Evolutionary conservation across 2,113 vertebrate genomes (phyloP).

Genomic region (Elgaria multicarinata): DNA sequence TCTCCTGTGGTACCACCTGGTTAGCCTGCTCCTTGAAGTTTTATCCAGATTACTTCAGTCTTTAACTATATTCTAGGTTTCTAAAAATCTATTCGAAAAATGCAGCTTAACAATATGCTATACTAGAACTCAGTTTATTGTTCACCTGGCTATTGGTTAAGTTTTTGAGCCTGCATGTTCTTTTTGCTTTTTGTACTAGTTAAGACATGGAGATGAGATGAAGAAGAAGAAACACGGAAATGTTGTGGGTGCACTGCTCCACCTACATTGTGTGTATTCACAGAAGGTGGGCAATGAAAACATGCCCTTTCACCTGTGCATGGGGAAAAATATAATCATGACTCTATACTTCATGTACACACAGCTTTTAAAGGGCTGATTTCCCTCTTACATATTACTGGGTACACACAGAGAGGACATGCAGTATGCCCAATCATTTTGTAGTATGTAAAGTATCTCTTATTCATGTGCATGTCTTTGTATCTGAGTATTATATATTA

Average conservation of each 20-base stretch:
- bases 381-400: not conserved
- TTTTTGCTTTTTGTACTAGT: not conserved
- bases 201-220: not conserved
- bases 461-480: not conserved
- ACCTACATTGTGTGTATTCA: not conserved
- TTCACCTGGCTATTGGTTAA: not conserved
- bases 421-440: not conserved
- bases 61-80: conserved; percentile 13
- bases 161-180: not conserved
- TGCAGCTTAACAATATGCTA: not conserved
- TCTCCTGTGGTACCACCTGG: not conserved
- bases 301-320: not conserved
- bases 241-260: not conserved
- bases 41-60: not conserved
- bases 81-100: not conserved
- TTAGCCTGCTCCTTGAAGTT: conserved; percentile 10
- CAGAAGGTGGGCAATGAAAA: too few relatives aligned
- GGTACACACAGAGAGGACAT: not conserved
- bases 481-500: not conserved
- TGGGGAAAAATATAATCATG: not conserved
- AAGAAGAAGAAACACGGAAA: not conserved
- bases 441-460: not conserved
- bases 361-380: not conserved
- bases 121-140: not conserved
- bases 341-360: not conserved